Base-by-base conservation (phyloP, 2,797 vertebrate species). In the Coluber constrictor region DNA sequence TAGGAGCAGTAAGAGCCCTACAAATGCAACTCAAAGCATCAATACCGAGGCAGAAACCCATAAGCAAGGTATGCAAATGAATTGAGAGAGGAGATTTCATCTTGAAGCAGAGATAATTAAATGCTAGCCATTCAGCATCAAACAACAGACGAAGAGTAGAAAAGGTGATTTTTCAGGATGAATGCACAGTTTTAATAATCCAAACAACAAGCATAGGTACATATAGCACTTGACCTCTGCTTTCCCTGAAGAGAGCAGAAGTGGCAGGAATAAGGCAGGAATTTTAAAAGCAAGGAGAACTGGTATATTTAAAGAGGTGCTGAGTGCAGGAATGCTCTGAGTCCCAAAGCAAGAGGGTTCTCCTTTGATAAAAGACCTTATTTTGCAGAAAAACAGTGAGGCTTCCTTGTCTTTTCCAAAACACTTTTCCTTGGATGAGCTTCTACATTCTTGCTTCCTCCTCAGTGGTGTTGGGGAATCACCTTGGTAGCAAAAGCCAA, bases 1-100 rank as follows among this genome's bases (percentile, higher is more conserved):
- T 92, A 90, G 0, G 7, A 70, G 1, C 4, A 90, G 87, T n/a
- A 0, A 7, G 51, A 87, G 20, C 70, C 51, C 5, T 16, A 32
- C 37, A 37, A 15, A 54, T 16, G 37, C 55, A 27, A 29, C 89
- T 43, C 13, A n/a, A 56, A 51, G 29, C 70, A 56, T 83, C 57
- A 70, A 43, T 8, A 25, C 0, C 0, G 61, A 63, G 0, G 1
- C 87, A 60, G 51, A 90, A 74, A 57, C 5, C 54, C 47, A 74
- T 55, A 25, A 59, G n/a, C 37, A 90, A 90, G 25, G 37, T 47
- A 79, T 15, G 29, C 23, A 60, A 1, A 47, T 59, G 51, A 90
- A 70, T 90, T 47, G 12, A 94, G 56, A 9, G 15, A 89, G 25
- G 15, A 32, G 27, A 59, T 89, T 43, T 60, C 16, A 10, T 59